phyloP scores from a whole-genome alignment of 2,797 vertebrate genomes.

The Bradypodion ventrale region DNA sequence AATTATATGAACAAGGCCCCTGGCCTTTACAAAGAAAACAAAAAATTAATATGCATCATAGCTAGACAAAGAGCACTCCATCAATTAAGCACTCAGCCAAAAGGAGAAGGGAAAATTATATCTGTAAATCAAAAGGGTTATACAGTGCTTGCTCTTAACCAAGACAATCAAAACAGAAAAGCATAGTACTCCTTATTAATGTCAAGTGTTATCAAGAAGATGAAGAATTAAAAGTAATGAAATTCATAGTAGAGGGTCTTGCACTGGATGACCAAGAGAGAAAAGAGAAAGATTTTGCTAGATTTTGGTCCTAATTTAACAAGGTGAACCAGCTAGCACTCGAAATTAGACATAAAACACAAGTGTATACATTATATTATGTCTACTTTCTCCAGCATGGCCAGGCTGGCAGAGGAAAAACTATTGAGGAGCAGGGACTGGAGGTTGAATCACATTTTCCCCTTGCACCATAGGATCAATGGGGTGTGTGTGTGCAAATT shows the following conservation, averaged over 20 bases:
- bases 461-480: no score
- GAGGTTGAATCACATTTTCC: no score
- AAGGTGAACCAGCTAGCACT: no score
- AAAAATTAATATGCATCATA: conserved; percentile 6
- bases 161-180: neutral
- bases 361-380: neutral
- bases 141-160: neutral
- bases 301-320: neutral
- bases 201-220: neutral
- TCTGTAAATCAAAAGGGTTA: conserved; percentile 2
- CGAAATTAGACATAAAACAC: no score
- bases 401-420: neutral
- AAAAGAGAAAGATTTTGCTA: neutral
- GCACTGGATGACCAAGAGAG: neutral
- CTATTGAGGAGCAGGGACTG: no score
- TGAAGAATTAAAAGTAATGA: neutral
- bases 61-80: neutral
- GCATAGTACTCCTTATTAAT: neutral
- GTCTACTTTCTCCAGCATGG: neutral
- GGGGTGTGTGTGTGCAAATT: no score
- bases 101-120: neutral
- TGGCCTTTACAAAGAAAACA: neutral
- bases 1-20: neutral
- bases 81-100: neutral
- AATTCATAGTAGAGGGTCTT: neutral